Evolutionary conservation across 2,113 vertebrate genomes (phyloP), one percentile per base, ranked within the genome.

Genomic region (Onychostruthus taczanowskii): DNA sequence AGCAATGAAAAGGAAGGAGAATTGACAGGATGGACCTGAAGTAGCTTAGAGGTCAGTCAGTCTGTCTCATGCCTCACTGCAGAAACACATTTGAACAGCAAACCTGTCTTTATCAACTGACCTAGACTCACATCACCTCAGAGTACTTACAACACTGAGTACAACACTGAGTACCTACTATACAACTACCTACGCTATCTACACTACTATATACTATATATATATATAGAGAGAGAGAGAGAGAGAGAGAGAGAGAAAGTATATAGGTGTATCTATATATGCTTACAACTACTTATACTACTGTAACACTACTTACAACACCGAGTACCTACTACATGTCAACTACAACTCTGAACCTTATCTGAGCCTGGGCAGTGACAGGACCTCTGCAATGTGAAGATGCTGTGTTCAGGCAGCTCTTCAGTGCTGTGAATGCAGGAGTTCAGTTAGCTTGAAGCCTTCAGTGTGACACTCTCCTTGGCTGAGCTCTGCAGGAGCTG

Each of bases 301-400:
- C 31, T 22, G 9, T 56, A 56, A 33, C 53, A 56, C 53, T 23
- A 46, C 20, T 82, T 43, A 35, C 13, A 87, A 7, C 41, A 61
- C 7, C 9, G 41, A 86, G 75, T 35, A 62, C 31, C 68, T 86
- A 23, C 84, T 30, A 18, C 27, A 30, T 33, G 49, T 63, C 17
- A 78, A 55, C 23, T 16, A 55, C 33, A 12, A 26, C 47, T n/a
- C 52, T 56, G 63, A 52, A 20, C 44, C 12, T 24, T 35, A 1
- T 6, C 62, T 78, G 68, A 88, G 49, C 27, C 30, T 52, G 31
- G 63, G 46, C 49, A 56, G n/a, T 41, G 50, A 7, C 44, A 20
- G 41, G 23, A 18, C 13, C 26, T 56, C 59, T 0, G 0, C 33
- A 37, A 3, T 3, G 16, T 0, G 7, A 72, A n/a, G 61, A 19